These are phyloP conservation scores for Parnassius mnemosyne DNA, from an alignment of 2,888 invertebrate genomes.

Conservation along the genomic window DNA sequence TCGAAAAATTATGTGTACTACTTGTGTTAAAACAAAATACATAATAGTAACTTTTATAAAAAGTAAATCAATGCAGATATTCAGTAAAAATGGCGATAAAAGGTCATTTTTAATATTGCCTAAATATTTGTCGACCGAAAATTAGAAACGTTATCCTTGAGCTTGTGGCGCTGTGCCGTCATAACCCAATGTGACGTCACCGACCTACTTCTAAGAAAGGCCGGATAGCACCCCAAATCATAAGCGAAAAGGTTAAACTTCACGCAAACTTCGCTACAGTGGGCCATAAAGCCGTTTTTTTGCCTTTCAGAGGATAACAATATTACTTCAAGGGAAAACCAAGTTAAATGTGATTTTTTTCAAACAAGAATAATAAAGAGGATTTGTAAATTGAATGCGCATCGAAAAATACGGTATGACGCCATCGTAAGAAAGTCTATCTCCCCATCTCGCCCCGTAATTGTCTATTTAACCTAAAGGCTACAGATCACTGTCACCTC, in stretches of 20 bases:
- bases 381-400: slow-evolving; percentile 14
- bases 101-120: not conserved
- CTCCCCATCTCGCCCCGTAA: too few species aligned
- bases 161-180: slow-evolving; percentile 35
- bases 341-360: slow-evolving; percentile 15
- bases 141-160: slow-evolving; percentile 25
- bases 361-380: slow-evolving; percentile 11
- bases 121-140: slow-evolving; percentile 2
- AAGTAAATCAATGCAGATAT: too few species aligned
- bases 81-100: too few species aligned
- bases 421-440: too few species aligned
- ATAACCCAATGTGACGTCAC: slow-evolving; percentile 54
- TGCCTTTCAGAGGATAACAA: not conserved
- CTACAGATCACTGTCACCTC: too few species aligned
- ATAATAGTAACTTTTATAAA: too few species aligned
- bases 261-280: slow-evolving; percentile 45
- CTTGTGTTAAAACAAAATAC: too few species aligned
- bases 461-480: too few species aligned
- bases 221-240: slow-evolving; percentile 37
- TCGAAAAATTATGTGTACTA: too few species aligned
- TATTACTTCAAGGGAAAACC: slow-evolving; percentile 6
- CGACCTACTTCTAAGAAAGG: slow-evolving; percentile 48
- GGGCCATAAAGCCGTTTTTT: slow-evolving; percentile 7
- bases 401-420: not conserved
- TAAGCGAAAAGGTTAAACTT: slow-evolving; percentile 57